These are phyloP conservation scores for Nephrotoma guestfalica DNA, from an alignment of 2,888 invertebrate species.

Conservation along the genomic window DNA sequence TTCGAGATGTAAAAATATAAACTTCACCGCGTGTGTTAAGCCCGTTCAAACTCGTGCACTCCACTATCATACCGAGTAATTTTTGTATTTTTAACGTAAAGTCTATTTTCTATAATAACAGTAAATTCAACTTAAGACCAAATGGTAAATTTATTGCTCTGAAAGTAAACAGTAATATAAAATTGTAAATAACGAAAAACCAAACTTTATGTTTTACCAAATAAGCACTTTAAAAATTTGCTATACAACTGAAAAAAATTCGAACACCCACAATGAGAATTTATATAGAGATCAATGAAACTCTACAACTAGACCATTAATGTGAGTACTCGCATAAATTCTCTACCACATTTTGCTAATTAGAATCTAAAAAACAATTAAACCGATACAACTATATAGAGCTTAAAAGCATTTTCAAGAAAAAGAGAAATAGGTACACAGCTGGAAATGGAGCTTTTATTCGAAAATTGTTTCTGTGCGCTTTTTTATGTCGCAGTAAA, in stretches of 20 bases:
- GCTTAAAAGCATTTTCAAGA: not conserved
- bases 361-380: too few relatives aligned
- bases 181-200: not conserved
- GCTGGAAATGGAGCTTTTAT: not conserved
- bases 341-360: too few relatives aligned
- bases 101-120: not conserved
- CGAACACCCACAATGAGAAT: too few relatives aligned
- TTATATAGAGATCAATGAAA: too few relatives aligned
- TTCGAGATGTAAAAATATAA: too few relatives aligned
- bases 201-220: not conserved
- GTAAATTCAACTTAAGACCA: not conserved
- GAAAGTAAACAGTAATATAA: not conserved
- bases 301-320: too few relatives aligned
- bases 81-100: too few relatives aligned
- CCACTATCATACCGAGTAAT: too few relatives aligned
- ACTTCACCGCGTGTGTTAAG: too few relatives aligned
- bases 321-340: too few relatives aligned
- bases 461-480: not conserved
- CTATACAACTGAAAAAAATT: too few relatives aligned
- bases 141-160: not conserved
- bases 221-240: not conserved
- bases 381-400: not conserved
- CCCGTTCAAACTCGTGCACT: too few relatives aligned
- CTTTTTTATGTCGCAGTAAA: not conserved
- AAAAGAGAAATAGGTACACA: not conserved